Evolutionary conservation across 2,113 vertebrate genomes (phyloP).

Genomic region (Coracopsis vasa): DNA sequence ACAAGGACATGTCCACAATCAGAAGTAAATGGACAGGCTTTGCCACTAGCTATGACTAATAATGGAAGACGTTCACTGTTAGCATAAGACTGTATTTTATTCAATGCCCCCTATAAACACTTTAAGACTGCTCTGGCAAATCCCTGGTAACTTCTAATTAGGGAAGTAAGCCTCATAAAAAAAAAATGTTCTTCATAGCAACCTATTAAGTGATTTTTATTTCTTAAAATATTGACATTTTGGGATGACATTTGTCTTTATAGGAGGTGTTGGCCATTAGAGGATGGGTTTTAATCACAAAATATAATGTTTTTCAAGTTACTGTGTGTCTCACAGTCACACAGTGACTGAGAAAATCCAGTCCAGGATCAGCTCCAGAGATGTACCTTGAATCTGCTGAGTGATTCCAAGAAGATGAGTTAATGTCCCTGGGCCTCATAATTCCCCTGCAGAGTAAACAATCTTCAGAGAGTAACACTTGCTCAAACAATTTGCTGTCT

Average conservation of each 20-base stretch:
- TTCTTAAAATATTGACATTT: conserved; percentile 6
- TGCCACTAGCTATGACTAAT: neutral
- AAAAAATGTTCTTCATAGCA: neutral
- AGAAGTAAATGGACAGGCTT: neutral
- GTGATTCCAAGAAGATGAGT: neutral
- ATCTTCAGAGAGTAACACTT: neutral
- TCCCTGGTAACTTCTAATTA: conserved; percentile 22
- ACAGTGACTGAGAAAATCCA: neutral
- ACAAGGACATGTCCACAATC: neutral
- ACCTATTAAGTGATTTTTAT: neutral
- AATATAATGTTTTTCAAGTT: neutral
- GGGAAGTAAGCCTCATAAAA: neutral
- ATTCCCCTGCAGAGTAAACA: neutral
- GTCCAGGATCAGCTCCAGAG: neutral
- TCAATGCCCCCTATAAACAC: neutral
- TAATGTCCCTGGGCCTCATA: neutral
- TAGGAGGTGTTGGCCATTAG: neutral
- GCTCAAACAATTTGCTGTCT: neutral
- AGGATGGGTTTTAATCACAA: neutral
- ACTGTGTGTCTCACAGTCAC: neutral
- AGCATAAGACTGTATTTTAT: neutral
- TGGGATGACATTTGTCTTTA: neutral
- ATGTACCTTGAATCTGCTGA: neutral
- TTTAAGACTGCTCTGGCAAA: neutral
- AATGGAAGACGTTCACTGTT: neutral